Evolutionary conservation across 2,888 invertebrate genomes (phyloP).

Genomic region (Pristionchus maxplancki): DNA sequence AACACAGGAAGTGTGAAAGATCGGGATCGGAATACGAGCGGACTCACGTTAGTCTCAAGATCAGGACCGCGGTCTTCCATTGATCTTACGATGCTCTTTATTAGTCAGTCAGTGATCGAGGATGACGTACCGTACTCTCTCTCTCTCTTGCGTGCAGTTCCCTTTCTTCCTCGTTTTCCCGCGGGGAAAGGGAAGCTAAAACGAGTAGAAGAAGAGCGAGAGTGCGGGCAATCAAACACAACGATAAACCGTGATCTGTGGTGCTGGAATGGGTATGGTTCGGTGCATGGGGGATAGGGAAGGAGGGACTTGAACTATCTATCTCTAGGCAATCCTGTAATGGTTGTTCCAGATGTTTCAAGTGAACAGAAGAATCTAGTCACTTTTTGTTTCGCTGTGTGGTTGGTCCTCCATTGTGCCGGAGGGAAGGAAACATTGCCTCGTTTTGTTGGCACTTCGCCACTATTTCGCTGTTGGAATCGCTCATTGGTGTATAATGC

Average conservation of each 20-base stretch:
- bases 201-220: neutral
- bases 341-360: neutral
- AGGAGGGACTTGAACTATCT: too few species aligned
- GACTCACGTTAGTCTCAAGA: neutral
- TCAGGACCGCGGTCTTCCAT: neutral
- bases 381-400: neutral
- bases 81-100: neutral
- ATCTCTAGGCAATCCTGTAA: neutral
- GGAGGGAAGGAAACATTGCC: neutral
- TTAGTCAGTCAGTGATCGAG: neutral
- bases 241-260: conserved; percentile 30
- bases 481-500: neutral
- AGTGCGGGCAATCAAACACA: neutral
- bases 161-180: neutral
- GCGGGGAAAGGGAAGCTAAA: neutral
- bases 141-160: neutral
- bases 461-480: neutral
- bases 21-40: neutral
- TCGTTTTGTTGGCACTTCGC: neutral
- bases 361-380: neutral
- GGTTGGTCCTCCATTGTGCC: neutral
- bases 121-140: neutral
- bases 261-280: neutral
- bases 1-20: neutral
- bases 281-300: too few species aligned